A percentile compares a stretch with the other conserved stretches of the same genome.
Evolutionary conservation across 2,797 vertebrate species (phyloP).

Genomic region (Taeniopygia guttata): DNA sequence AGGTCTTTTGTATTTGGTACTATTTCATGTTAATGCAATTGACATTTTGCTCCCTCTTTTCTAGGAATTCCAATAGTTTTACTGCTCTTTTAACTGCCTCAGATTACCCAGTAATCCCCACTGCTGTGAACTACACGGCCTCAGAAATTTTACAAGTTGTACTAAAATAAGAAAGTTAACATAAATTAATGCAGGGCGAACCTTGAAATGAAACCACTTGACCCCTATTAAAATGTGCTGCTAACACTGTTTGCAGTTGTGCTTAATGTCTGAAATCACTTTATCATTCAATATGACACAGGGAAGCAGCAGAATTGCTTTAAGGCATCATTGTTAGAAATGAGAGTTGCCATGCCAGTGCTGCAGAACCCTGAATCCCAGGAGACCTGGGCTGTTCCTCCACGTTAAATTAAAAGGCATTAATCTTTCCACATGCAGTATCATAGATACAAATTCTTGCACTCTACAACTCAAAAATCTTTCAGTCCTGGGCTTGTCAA

Average conservation of each 20-base stretch:
- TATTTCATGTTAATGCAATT: background rate
- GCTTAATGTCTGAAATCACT: background rate
- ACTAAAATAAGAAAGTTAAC: background rate
- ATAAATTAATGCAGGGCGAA: background rate
- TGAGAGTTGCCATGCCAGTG: background rate
- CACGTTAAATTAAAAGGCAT: background rate
- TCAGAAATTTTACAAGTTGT: background rate
- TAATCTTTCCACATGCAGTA: background rate
- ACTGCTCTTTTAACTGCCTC: background rate
- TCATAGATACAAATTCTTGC: background rate
- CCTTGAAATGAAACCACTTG: background rate
- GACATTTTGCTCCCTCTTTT: background rate
- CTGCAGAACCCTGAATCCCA: background rate
- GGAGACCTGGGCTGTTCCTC: background rate
- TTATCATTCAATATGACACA: background rate
- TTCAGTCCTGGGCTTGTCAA: background rate
- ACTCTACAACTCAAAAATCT: background rate
- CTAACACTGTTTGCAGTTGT: background rate
- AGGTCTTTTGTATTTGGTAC: background rate
- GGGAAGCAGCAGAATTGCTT: background rate
- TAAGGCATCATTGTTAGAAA: background rate
- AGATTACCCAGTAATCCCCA: background rate
- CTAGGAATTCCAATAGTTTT: background rate
- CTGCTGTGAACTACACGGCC: background rate
- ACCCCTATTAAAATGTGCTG: constrained; percentile 23